These are phyloP conservation scores for Meganola albula DNA, from an alignment of 2,888 invertebrate genomes.

Conservation along the genomic window DNA sequence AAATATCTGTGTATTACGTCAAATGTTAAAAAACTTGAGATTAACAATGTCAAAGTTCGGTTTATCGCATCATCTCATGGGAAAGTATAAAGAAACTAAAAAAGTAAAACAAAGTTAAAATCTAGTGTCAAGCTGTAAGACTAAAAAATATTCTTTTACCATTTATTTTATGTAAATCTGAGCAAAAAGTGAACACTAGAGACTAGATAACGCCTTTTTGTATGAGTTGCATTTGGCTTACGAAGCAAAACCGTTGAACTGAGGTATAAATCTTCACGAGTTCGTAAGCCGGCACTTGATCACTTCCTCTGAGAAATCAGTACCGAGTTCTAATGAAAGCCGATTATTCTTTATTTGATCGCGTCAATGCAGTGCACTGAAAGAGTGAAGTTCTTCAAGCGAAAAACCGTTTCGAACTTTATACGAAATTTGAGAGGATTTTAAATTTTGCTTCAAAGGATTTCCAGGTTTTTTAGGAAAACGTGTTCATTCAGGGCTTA, in stretches of 20 bases:
- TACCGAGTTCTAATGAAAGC: constrained; percentile 41
- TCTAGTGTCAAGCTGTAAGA: too few relatives aligned
- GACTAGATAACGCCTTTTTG: not conserved
- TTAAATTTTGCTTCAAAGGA: too few relatives aligned
- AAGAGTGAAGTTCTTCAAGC: constrained; percentile 18
- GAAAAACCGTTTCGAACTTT: constrained; percentile 25
- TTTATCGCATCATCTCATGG: too few relatives aligned
- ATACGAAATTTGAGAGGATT: constrained; percentile 1
- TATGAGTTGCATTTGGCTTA: constrained; percentile 15
- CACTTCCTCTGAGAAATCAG: constrained; percentile 41
- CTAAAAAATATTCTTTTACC: too few relatives aligned
- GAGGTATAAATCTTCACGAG: constrained; percentile 33
- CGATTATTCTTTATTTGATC: constrained; percentile 42
- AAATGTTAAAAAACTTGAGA: too few relatives aligned
- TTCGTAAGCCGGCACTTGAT: constrained; percentile 35
- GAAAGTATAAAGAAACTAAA: too few relatives aligned
- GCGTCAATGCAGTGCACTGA: constrained; percentile 24
- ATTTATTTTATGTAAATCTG: too few relatives aligned
- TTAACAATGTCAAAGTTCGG: too few relatives aligned
- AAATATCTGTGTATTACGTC: too few relatives aligned
- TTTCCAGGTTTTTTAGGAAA: too few relatives aligned
- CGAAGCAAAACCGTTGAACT: constrained; percentile 25
- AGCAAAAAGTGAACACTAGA: not conserved
- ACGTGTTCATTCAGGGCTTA: too few relatives aligned
- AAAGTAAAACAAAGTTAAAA: too few relatives aligned